Evolutionary conservation across 1,140 invertebrate genomes (phyloP).

Genomic region (Ladona fulva): DNA sequence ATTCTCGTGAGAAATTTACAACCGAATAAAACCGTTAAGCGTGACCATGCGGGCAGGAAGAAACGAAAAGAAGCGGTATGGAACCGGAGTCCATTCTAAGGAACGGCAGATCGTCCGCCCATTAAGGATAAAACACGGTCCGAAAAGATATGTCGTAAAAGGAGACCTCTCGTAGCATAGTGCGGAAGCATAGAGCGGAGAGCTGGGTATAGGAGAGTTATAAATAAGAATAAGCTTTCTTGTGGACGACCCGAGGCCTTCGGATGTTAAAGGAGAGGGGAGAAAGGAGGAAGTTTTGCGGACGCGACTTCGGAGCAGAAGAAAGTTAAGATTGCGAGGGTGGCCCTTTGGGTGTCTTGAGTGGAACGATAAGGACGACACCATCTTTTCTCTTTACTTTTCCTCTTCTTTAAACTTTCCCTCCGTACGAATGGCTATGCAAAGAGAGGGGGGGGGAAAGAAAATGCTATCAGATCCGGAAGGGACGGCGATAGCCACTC

Average conservation of each 20-base stretch:
- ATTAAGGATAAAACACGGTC: neutral
- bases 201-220: neutral
- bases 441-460: no score
- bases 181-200: neutral
- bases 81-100: neutral
- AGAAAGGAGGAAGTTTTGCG: neutral
- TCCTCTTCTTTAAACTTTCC: no score
- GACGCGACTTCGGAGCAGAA: neutral
- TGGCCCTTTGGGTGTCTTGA: neutral
- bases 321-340: neutral
- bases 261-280: neutral
- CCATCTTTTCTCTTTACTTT: no score
- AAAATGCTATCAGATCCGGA: no score
- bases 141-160: neutral
- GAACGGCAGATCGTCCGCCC: neutral
- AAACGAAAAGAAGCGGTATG: neutral
- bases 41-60: neutral
- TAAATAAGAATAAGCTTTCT: slow-evolving; percentile 4
- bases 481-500: no score
- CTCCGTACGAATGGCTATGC: no score
- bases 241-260: neutral
- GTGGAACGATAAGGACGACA: no score
- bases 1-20: neutral
- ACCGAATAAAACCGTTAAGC: neutral
- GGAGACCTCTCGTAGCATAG: neutral